Evolutionary conservation across 2,888 invertebrate genomes (phyloP), one percentile per base, ranked within the genome.

Genomic region (Diarsia rubi): DNA sequence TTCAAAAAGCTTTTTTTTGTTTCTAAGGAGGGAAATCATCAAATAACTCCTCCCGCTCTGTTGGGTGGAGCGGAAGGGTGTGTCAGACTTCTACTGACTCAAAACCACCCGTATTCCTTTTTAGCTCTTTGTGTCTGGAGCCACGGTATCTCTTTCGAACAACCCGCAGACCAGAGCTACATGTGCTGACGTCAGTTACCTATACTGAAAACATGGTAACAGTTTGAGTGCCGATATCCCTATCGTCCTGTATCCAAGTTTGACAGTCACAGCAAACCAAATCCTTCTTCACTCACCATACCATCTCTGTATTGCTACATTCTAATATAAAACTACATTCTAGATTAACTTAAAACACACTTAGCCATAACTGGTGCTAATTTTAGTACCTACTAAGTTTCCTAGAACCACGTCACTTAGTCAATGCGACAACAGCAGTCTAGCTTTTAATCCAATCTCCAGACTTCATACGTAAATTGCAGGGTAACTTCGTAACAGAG

Each of bases 371-470:
- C n/a, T n/a, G n/a, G n/a, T 49, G 1, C 9, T 2, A 44, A 66
- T 16, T 37, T 54, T 19, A 21, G 19, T 14, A 19, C n/a, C n/a
- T n/a, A n/a, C 24, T 19, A 52, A 67, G 31, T 60, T 59, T 27
- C 27, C 24, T 31, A 12, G 5, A 66, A 68, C 67, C 57, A 54
- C 52, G n/a, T 73, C 64, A 64, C 27, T 68, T 49, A 37, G n/a
- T 47, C 49, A 47, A 78, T 65, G 74, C 68, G 78, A 78, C 78
- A 78, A 68, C 60, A 62, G 31, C 12, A 66, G 27, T n/a, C 5
- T 37, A 49, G 66, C 24, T 54, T 47, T 54, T 75, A 79, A 75
- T 75, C 49, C 71, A 62, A 82, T 82, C 72, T 75, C 44, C 67
- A 59, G 37, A 69, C 69, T 65, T 71, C 44, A 49, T 57, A 60